Percentiles rank a stretch among this genome's conserved stretches.
These are phyloP conservation scores for Urechis unicinctus DNA, from an alignment of 2,888 invertebrate genomes.

Conservation along the genomic window DNA sequence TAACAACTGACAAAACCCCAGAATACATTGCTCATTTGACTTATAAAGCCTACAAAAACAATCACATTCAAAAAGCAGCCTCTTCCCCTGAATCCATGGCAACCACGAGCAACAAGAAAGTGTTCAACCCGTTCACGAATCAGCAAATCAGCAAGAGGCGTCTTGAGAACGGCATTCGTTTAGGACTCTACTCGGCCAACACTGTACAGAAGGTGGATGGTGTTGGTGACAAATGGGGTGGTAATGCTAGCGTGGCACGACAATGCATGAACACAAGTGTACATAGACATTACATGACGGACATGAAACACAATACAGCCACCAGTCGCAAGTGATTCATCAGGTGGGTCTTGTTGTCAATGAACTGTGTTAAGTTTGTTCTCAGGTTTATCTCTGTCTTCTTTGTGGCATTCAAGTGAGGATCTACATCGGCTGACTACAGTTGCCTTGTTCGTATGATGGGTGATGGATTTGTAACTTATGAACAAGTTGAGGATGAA, in stretches of 20 bases:
- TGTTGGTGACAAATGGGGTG: slow-evolving; percentile 1
- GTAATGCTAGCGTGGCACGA: slow-evolving; percentile 8
- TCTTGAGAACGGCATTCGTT: slow-evolving; percentile 39
- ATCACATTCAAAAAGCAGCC: background rate
- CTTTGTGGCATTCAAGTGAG: too few species aligned
- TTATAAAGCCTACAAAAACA: slow-evolving; percentile 11
- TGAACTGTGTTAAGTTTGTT: too few species aligned
- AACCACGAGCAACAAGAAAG: background rate
- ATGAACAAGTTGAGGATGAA: too few species aligned
- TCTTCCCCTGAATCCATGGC: background rate
- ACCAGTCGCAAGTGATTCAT: background rate
- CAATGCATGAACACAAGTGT: slow-evolving; percentile 18
- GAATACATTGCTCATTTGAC: slow-evolving; percentile 12
- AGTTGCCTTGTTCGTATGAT: too few species aligned
- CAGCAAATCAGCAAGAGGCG: slow-evolving; percentile 40
- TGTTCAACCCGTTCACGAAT: slow-evolving; percentile 44
- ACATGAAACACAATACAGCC: slow-evolving; percentile 9
- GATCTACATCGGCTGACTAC: too few species aligned
- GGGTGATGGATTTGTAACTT: too few species aligned
- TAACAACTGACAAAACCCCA: slow-evolving; percentile 2
- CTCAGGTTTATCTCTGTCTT: too few species aligned
- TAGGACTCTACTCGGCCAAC: slow-evolving; percentile 44
- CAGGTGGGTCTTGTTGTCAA: too few species aligned
- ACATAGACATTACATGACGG: slow-evolving; percentile 21
- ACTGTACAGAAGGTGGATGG: slow-evolving; percentile 11